Evolutionary conservation across 1,140 invertebrate genomes (phyloP), one percentile per base, ranked within the genome.

Genomic region (Fopius arisanus): DNA sequence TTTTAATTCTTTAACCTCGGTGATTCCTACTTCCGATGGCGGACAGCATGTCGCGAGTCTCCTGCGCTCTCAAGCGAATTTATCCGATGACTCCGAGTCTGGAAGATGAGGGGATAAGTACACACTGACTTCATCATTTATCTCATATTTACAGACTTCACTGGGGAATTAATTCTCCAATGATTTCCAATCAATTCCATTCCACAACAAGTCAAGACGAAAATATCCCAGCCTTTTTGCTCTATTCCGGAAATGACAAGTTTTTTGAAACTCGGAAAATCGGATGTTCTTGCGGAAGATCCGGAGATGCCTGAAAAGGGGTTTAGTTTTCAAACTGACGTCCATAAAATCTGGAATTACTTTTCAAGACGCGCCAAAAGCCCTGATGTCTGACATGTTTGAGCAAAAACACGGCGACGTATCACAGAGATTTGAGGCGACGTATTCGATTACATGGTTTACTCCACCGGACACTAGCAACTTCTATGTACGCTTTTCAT

Each of bases 371-470:
- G 23, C 54, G 54, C 54, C 54, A 59, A 67, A 67, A 67, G 23
- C 43, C 33, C 14, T 28, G 54, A 59, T 59, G 54, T 59, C 54
- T 59, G 54, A 59, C 54, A 59, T 59, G 2, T 51, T 51, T 21
- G 6, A 48, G 73, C 59, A 75, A 75, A 70, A 75, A 75, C 37
- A 31, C 43, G 73, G 54, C 67, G 73, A 70, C 73, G 54, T 59
- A 26, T 1, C 19, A 6, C 23, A 59, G 23, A 59, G 70, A 66
- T 66, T 12, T 19, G 51, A 59, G 67, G 29, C 69, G 70, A 71
- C 65, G 79, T 73, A 72, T 79, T 80, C 76, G 75, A 80, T 80
- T 81, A 80, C 74, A 68, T 19, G 69, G 33, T 37, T 62, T 16
- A 19, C 69, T 62, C 37, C 33, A 23, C n/a, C 12, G 12, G 21